Base-by-base conservation (phyloP, 2,888 invertebrate species). In the Rhaphigaster nebulosa region DNA sequence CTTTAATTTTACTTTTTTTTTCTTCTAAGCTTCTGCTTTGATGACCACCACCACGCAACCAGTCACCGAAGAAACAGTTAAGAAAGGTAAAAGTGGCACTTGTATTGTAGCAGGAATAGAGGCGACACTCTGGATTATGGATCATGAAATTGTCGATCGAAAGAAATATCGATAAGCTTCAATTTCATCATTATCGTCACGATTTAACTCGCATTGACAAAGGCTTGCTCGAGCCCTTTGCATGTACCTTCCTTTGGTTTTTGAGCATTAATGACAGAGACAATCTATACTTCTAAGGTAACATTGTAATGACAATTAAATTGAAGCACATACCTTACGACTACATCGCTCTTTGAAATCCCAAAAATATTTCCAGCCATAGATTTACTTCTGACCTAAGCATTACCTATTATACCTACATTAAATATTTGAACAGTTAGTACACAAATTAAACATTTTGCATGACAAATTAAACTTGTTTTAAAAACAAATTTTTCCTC, bases 11-110 rank as follows among this genome's bases (percentile, higher is more conserved):
- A 90, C 60, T 91, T 90, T 91, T 70, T 91, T 91, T 90, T 91
- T 90, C 89, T 70, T 89, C 89, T 87, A 91, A 91, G 91, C 91
- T 90, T 91, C 91, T 88, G 91, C 91, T 91, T 91, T 91, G 91
- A 91, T 91, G 91, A 91, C 91, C 87, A 91, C 91, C 91, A 91
- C 91, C 87, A 87, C 91, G 80, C 90, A 65, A 88, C 88, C 91
- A 90, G 90, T 90, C 70, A 90, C 90, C 91, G 91, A 91, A 91
- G 91, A 91, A 91, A 90, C 91, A 88, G 88, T 90, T 89, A 90
- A 91, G 76, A 90, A 91, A 91, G 91, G 91, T 91, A 90, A 90
- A 45, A 54, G 84, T 84, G 84, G 84, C 84, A 84, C 84, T 84
- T 84, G 84, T 45, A 45, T 84, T 84, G 84, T 84, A 84, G 41